phyloP scores from a whole-genome alignment of 1,140 invertebrate genomes.

The Drosophila ambigua region DNA sequence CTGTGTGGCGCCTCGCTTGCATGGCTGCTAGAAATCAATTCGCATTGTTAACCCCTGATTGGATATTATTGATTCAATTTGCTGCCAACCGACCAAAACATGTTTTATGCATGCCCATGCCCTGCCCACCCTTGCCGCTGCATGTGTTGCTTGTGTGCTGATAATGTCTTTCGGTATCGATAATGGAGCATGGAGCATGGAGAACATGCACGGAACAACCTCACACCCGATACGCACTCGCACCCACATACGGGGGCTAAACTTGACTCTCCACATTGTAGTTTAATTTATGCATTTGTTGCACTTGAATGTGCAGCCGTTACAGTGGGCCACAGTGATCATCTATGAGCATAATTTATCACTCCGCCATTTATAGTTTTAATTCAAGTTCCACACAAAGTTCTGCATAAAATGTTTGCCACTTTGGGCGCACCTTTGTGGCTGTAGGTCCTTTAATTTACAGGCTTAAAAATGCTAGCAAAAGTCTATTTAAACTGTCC shows the following conservation, averaged over 20 bases:
- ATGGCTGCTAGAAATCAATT: slow-evolving; percentile 80
- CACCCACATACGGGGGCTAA: neutral
- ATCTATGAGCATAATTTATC: too few relatives aligned
- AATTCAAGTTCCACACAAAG: too few relatives aligned
- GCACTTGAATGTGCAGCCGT: slow-evolving; percentile 32
- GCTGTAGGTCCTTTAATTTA: too few relatives aligned
- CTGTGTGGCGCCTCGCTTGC: slow-evolving; percentile 35
- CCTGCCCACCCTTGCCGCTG: slow-evolving; percentile 8
- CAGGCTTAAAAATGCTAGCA: too few relatives aligned
- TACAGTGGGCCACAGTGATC: slow-evolving; percentile 35
- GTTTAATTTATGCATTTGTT: slow-evolving; percentile 74
- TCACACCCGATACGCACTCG: slow-evolving; percentile 9
- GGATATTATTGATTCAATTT: slow-evolving; percentile 83
- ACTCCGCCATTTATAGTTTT: too few relatives aligned
- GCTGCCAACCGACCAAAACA: slow-evolving; percentile 73
- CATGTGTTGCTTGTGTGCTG: slow-evolving; percentile 35
- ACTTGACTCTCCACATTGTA: slow-evolving; percentile 24
- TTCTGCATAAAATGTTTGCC: too few relatives aligned
- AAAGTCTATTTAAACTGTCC: too few relatives aligned
- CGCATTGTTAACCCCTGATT: slow-evolving; percentile 83
- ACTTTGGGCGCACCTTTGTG: too few relatives aligned
- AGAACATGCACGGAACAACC: slow-evolving; percentile 51
- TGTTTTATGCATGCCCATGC: slow-evolving; percentile 74
- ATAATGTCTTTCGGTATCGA: slow-evolving; percentile 71
- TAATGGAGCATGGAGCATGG: slow-evolving; percentile 62